These are phyloP conservation scores for Meteorus colon DNA, from an alignment of 2,888 invertebrate species.

Conservation along the genomic window DNA sequence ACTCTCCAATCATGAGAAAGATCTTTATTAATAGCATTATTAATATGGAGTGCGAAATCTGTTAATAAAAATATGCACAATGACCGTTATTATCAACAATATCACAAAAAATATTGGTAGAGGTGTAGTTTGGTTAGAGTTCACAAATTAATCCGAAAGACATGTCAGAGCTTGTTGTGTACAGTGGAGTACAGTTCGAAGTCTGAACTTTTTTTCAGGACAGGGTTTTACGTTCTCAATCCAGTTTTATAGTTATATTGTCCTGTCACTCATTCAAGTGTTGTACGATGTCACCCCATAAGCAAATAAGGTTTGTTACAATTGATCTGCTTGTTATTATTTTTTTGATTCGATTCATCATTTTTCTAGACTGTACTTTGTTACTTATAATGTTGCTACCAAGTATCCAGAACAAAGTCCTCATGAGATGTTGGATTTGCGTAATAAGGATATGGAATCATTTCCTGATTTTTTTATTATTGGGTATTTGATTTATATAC, in stretches of 20 bases:
- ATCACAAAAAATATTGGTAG: neutral
- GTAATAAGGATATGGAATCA: slow-evolving; percentile 77
- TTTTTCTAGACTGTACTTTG: slow-evolving; percentile 82
- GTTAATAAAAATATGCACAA: neutral
- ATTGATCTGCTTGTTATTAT: neutral
- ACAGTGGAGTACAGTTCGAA: neutral
- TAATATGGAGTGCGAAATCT: too few relatives aligned
- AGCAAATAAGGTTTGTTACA: neutral
- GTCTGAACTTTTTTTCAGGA: neutral
- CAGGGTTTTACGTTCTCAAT: neutral
- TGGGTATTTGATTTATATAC: slow-evolving; percentile 76
- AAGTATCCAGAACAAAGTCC: slow-evolving; percentile 84
- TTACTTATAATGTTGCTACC: slow-evolving; percentile 94
- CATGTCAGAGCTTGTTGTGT: neutral
- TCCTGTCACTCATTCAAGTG: neutral
- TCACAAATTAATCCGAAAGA: neutral
- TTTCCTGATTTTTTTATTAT: slow-evolving; percentile 90
- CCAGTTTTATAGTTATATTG: neutral
- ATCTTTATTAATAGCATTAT: too few relatives aligned
- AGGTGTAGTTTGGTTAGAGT: neutral
- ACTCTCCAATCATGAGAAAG: too few relatives aligned
- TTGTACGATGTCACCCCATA: neutral
- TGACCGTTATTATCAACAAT: neutral
- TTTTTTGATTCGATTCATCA: neutral
- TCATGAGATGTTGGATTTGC: slow-evolving; percentile 81